Evolutionary conservation across 1,140 invertebrate species (phyloP), one percentile per base, ranked within the genome.

Genomic region (Trissolcus basalis): DNA sequence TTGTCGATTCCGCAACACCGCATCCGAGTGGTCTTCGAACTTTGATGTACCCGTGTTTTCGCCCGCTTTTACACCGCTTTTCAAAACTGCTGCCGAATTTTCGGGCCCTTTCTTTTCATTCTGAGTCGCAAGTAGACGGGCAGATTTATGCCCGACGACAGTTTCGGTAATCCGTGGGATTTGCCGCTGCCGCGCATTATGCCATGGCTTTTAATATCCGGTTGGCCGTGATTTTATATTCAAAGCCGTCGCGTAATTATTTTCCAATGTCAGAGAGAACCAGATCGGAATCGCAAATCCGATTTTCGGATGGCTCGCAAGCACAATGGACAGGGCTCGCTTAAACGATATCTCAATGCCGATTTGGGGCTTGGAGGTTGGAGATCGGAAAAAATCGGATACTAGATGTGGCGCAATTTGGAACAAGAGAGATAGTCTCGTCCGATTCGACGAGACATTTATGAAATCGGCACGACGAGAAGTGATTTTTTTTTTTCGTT

Each of bases 31-130:
- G 58, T 0, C 50, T 6, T 27, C 19, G 35, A 45, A 76, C 82
- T 84, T 85, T 85, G 82, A 83, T 80, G 81, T 83, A 81, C 78
- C 81, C 82, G 79, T 80, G 63, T 60, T 65, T 58, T 54, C 16
- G 45, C 19, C 19, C 65, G 27, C 15, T 69, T 81, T 77, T 75
- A 75, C 71, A 44, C 64, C 59, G 59, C 36, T 32, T 63, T 68
- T 27, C 27, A 33, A 67, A 54, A 71, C 64, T 73, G 56, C 54
- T 74, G 80, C 73, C 64, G 70, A 68, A 73, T 63, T 76, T 72
- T 72, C 55, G 56, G 55, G 49, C 36, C 32, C 16, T 39, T 58
- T 63, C 63, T 56, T 56, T 58, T 39, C 58, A 60, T 27, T 6
- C 47, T 7, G 19, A 59, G 39, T 55, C 56, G 61, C 61, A 47